Conservation (phyloP, 2,113 vertebrate genomes). For the Casuarius casuarius region DNA sequence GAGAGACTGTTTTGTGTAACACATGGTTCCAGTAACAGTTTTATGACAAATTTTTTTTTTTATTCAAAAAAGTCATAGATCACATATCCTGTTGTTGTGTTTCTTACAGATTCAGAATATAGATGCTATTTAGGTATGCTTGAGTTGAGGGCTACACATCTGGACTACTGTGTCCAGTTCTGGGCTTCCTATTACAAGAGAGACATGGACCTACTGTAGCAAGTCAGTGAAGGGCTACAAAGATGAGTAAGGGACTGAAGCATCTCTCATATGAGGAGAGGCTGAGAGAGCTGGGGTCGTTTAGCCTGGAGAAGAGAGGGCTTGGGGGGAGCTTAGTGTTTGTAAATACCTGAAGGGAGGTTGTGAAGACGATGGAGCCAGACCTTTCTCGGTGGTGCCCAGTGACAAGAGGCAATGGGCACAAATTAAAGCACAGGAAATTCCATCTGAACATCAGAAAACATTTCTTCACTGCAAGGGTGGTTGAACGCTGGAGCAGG, state of each 20-base stretch:
- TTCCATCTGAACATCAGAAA: neutral
- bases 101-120: neutral
- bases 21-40: neutral
- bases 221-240: neutral
- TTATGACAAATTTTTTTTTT: neutral
- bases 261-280: neutral
- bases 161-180: neutral
- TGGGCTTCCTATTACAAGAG: neutral
- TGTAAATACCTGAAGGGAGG: neutral
- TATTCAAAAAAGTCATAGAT: neutral
- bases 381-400: too few species aligned
- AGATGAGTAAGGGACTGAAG: neutral
- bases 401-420: too few species aligned
- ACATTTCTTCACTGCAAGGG: neutral
- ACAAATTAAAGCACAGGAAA: neutral
- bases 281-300: too few species aligned
- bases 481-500: neutral
- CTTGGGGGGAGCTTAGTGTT: neutral
- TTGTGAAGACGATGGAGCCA: neutral
- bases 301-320: too few species aligned
- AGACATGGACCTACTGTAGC: neutral
- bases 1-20: neutral
- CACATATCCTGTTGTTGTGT: neutral
- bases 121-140: neutral
- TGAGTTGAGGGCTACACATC: neutral